Conservation (phyloP, 2,888 invertebrate species). For the Pristionchus entomophagus region DNA sequence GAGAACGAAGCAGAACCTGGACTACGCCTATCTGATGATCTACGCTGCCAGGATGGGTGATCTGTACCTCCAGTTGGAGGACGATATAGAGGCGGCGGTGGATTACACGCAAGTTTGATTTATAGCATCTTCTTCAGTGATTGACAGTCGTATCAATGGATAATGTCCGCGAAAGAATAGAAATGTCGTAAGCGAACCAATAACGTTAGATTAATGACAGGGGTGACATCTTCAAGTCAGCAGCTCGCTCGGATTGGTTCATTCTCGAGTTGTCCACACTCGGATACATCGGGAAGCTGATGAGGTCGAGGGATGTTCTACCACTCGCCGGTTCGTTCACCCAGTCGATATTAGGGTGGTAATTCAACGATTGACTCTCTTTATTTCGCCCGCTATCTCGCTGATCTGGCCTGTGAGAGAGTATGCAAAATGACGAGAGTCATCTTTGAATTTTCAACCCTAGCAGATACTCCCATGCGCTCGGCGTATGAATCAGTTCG, state of each 20-base stretch:
- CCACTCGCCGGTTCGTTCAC: conserved; percentile 91
- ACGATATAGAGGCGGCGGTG: conserved; percentile 30
- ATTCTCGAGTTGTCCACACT: conserved; percentile 92
- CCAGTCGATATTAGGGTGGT: no score
- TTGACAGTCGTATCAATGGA: no score
- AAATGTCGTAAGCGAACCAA: no score
- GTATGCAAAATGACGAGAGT: no score
- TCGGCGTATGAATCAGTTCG: no score
- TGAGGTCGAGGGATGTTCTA: conserved; percentile 89
- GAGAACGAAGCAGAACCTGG: conserved; percentile 78
- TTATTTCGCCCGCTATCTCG: no score
- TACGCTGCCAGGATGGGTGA: conserved; percentile 76
- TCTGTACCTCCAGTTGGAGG: conserved; percentile 73
- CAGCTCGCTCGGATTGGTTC: conserved; percentile 82
- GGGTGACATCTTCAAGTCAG: neutral
- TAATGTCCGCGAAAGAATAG: no score
- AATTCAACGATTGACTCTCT: no score
- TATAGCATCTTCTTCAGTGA: no score
- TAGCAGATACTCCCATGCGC: no score
- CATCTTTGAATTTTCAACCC: no score
- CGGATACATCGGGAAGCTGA: conserved; percentile 92
- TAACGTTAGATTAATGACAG: neutral
- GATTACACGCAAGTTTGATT: conserved; percentile 37
- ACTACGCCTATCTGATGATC: conserved; percentile 77
- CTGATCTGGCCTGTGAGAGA: no score